Evolutionary conservation across 2,888 invertebrate species (phyloP).

Genomic region (Plemyria rubiginata): DNA sequence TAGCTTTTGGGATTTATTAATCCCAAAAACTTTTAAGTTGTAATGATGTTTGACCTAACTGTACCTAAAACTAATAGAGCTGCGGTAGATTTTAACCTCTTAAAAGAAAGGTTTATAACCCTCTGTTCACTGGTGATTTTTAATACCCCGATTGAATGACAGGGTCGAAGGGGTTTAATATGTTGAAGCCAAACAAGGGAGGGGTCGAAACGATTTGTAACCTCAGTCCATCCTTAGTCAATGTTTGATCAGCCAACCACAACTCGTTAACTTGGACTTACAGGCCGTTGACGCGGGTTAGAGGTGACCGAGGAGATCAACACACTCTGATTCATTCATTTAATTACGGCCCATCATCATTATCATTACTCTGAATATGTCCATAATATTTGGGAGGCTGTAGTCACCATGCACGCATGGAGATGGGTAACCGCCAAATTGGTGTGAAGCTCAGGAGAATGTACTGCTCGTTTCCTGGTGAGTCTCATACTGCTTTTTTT

Average conservation of each 20-base stretch:
- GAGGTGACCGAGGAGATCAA: slow-evolving; percentile 17
- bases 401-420: too few relatives aligned
- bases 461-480: too few relatives aligned
- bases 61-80: not conserved
- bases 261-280: slow-evolving; percentile 26
- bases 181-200: slow-evolving; percentile 42
- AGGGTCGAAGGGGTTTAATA: slow-evolving; percentile 39
- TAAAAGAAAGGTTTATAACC: not conserved
- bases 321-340: slow-evolving; percentile 5
- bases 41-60: too few relatives aligned
- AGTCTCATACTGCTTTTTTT: too few relatives aligned
- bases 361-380: too few relatives aligned
- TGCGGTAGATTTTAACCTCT: not conserved
- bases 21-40: too few relatives aligned
- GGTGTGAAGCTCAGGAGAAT: too few relatives aligned
- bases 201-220: slow-evolving; percentile 44
- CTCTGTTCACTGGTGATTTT: not conserved
- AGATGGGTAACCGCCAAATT: too few relatives aligned
- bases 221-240: slow-evolving; percentile 36
- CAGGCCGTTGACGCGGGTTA: slow-evolving; percentile 17
- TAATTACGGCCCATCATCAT: too few relatives aligned
- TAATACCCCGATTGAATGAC: slow-evolving; percentile 23
- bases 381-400: too few relatives aligned
- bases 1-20: too few relatives aligned
- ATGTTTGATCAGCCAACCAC: slow-evolving; percentile 41